phyloP scores from a whole-genome alignment of 2,888 invertebrate genomes.

The Sabatieria punctata region DNA sequence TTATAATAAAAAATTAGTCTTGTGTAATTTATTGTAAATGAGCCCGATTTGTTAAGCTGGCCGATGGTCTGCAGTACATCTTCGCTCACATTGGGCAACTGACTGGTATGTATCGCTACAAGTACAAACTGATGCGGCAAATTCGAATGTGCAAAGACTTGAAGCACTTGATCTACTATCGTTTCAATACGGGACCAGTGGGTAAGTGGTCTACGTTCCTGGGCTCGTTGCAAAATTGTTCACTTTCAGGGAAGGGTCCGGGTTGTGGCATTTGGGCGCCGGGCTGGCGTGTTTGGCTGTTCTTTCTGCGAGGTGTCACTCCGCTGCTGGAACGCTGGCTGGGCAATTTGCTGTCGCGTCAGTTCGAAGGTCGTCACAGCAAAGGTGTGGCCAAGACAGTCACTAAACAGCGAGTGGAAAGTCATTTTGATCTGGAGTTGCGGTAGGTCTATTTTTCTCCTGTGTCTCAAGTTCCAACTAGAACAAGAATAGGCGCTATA shows the following conservation, averaged over 20 bases:
- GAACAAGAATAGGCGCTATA: too few relatives aligned
- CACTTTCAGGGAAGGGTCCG: slow-evolving; percentile 94
- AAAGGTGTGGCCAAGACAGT: slow-evolving; percentile 98
- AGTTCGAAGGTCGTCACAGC: slow-evolving; percentile 97
- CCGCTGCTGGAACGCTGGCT: slow-evolving; percentile 94
- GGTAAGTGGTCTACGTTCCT: slow-evolving; percentile 11
- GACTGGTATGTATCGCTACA: slow-evolving; percentile 98
- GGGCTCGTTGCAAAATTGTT: too few relatives aligned
- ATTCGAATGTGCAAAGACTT: slow-evolving; percentile 99
- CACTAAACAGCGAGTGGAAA: slow-evolving; percentile 96
- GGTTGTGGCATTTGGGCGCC: slow-evolving; percentile 98
- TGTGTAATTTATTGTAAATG: slow-evolving; percentile 1
- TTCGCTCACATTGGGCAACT: slow-evolving; percentile 98
- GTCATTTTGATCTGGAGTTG: slow-evolving; percentile 95
- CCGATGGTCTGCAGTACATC: slow-evolving; percentile 95
- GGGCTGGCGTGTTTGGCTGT: slow-evolving; percentile 98
- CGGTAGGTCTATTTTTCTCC: too few relatives aligned
- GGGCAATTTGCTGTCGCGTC: slow-evolving; percentile 91
- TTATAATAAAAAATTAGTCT: not conserved
- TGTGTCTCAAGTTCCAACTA: too few relatives aligned
- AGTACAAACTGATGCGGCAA: slow-evolving; percentile 94
- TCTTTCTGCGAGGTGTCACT: slow-evolving; percentile 98
- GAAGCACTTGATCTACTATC: slow-evolving; percentile 95
- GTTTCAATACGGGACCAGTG: slow-evolving; percentile 38
- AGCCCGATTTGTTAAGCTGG: slow-evolving; percentile 46